These are phyloP conservation scores for Drosophila guanche DNA, from an alignment of 1,140 invertebrate genomes.

Conservation along the genomic window DNA sequence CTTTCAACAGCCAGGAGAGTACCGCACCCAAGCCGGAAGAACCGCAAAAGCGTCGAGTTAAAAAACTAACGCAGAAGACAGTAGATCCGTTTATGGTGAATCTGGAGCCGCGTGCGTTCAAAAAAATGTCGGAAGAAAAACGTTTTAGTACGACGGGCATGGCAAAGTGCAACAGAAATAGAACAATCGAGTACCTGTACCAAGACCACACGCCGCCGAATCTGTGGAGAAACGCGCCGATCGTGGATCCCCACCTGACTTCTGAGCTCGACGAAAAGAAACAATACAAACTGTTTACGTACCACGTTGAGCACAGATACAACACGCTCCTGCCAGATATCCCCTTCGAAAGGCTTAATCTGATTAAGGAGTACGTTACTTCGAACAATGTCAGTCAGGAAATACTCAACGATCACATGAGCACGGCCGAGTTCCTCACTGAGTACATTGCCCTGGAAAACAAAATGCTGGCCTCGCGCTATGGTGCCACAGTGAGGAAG, in stretches of 20 bases:
- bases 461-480: constrained; percentile 67
- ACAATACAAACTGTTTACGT: constrained; percentile 77
- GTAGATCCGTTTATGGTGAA: constrained; percentile 61
- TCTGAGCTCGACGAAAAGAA: constrained; percentile 73
- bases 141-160: constrained; percentile 49
- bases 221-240: constrained; percentile 59
- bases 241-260: constrained; percentile 70
- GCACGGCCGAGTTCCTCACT: constrained; percentile 61
- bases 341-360: constrained; percentile 69
- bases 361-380: constrained; percentile 75
- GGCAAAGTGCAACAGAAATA: constrained; percentile 47
- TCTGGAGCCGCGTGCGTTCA: constrained; percentile 60
- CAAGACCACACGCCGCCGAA: constrained; percentile 71
- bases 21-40: constrained; percentile 23
- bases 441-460: constrained; percentile 72
- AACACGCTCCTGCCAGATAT: constrained; percentile 77
- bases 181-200: constrained; percentile 59
- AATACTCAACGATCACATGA: constrained; percentile 44
- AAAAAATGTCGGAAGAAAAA: constrained; percentile 61
- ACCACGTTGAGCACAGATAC: constrained; percentile 76
- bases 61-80: constrained; percentile 58
- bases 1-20: constrained; percentile 12
- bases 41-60: constrained; percentile 52
- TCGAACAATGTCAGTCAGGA: constrained; percentile 47
- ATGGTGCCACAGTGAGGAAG: constrained; percentile 39